Base-by-base conservation (phyloP, 2,797 vertebrate genomes). In the Enteromius mattozi region DNA sequence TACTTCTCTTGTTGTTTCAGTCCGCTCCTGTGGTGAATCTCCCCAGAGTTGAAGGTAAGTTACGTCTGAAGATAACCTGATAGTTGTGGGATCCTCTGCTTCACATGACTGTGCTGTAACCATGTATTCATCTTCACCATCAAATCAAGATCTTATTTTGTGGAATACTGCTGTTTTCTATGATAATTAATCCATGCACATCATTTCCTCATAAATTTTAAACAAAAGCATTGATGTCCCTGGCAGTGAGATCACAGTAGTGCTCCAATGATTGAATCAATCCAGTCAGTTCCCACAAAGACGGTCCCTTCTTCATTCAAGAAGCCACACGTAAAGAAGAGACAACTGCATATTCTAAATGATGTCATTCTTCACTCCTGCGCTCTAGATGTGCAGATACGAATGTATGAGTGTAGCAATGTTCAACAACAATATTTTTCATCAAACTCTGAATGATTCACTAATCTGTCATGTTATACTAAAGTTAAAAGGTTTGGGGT, bases 31-130 rank as follows among this genome's bases (percentile, higher is more conserved):
- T 94, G 84, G 83, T 92, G 88, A 94, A 93, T 84, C 91, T 96
- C 61, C 96, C 96, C 54, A 93, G 91, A 87, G 96, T 97, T 87
- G 95, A 98, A 92, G 97, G 97, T 97, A 91, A 94, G 92, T 65
- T 75, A 9, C 35, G 35, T 66, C 69, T 84, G 45, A 82, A 71
- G n/a, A 80, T 68, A 70, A 72, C 16, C 72, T 30, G 17, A 47
- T 79, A 9, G 16, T 74, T 56, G 19, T 16, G 14, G 40, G 49
- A 66, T 74, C 30, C 12, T n/a, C 6, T 30, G 24, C 37, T 42
- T n/a, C 54, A 54, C 24, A 16, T 30, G 13, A 16, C 63, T 66
- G 16, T 16, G 3, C 16, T 17, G 13, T 14, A 16, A 30, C 59
- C 17, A 9, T 35, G 3, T 19, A 1, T 71, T 71, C 42, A 24